These are phyloP conservation scores for Tenodera sinensis DNA, from an alignment of 2,888 invertebrate genomes.

Conservation along the genomic window DNA sequence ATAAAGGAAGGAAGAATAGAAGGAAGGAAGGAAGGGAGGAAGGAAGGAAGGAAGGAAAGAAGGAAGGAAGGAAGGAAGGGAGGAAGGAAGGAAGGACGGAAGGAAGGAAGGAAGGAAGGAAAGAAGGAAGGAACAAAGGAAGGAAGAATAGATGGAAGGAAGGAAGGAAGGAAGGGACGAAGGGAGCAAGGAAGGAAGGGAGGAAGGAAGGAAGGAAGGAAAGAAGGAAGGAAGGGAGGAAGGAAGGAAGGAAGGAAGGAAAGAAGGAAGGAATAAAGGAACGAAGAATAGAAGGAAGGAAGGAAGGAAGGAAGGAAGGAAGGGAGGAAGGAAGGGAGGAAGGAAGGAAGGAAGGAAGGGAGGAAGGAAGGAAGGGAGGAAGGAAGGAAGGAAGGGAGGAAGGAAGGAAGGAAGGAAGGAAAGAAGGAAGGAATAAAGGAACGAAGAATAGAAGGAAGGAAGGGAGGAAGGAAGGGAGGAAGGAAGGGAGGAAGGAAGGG, in stretches of 20 bases:
- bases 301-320: not conserved
- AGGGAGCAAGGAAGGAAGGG: not conserved
- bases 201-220: no score
- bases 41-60: not conserved
- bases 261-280: not conserved
- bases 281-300: not conserved
- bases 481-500: not conserved
- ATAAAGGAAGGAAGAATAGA: not conserved
- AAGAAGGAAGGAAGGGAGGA: not conserved
- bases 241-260: no score
- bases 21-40: not conserved
- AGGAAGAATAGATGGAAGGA: not conserved
- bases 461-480: not conserved
- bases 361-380: no score
- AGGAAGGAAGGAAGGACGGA: not conserved
- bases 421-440: not conserved
- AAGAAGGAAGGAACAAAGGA: not conserved
- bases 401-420: not conserved
- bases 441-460: slow-evolving; percentile 24
- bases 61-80: not conserved
- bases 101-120: not conserved
- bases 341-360: not conserved
- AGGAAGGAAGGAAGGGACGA: not conserved
- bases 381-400: not conserved
- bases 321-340: not conserved